Evolutionary conservation across 2,797 vertebrate genomes (phyloP).

Genomic region (Sorex maritimensis): DNA sequence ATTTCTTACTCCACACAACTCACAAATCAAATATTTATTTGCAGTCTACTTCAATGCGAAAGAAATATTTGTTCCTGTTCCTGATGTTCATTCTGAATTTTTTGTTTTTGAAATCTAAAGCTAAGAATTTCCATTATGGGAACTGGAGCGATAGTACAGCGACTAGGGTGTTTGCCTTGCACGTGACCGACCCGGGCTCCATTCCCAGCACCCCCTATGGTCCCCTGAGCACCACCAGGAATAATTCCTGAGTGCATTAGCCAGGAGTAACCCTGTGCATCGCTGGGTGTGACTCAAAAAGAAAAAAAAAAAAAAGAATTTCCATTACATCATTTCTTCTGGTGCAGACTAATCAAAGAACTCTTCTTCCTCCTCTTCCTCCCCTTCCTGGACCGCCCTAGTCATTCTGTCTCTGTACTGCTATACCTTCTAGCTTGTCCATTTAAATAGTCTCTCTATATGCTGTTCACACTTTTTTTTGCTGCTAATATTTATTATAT

Average conservation of each 20-base stretch:
- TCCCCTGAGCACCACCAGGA: no score
- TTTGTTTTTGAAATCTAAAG: slow-evolving; percentile 18
- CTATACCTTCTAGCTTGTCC: neutral
- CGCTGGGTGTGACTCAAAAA: no score
- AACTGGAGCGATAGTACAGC: no score
- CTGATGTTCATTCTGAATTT: neutral
- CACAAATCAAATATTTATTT: neutral
- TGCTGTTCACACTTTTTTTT: neutral
- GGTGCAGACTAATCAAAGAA: neutral
- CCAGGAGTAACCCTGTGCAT: no score
- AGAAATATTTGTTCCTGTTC: slow-evolving; percentile 10
- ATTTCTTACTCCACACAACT: neutral
- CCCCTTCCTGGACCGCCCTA: no score
- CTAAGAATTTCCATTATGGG: neutral
- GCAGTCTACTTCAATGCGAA: neutral
- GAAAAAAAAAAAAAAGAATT: neutral
- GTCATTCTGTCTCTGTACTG: neutral
- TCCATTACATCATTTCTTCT: neutral
- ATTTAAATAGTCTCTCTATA: neutral
- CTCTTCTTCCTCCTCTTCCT: no score
- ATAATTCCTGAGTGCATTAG: no score
- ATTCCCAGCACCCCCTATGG: no score
- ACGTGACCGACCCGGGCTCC: no score
- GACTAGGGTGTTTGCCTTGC: no score
- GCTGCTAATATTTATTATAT: neutral